Evolutionary conservation across 2,113 vertebrate species (phyloP).

Genomic region (Bucco capensis): DNA sequence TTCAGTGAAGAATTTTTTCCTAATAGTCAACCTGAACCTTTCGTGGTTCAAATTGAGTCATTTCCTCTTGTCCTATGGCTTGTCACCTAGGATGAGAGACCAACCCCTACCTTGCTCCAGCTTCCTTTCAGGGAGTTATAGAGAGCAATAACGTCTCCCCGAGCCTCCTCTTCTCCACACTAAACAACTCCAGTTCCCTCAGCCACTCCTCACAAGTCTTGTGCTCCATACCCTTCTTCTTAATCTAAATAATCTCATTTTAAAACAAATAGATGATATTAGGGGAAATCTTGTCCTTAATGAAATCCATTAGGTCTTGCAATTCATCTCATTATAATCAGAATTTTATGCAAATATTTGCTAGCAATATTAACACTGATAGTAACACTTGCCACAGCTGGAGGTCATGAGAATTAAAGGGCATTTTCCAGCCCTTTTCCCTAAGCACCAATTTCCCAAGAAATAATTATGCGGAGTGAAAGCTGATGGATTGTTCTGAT

Average conservation of each 20-base stretch:
- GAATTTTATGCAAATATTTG: neutral
- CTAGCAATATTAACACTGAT: neutral
- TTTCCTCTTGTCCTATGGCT: too few relatives aligned
- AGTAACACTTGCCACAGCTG: neutral
- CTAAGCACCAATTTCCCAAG: neutral
- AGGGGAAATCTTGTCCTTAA: neutral
- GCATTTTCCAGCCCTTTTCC: slow-evolving; percentile 18
- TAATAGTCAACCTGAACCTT: too few relatives aligned
- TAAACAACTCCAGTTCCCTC: too few relatives aligned
- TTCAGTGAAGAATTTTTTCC: too few relatives aligned
- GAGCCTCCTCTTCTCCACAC: too few relatives aligned
- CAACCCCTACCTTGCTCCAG: too few relatives aligned
- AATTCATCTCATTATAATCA: neutral
- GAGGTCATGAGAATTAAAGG: slow-evolving; percentile 4
- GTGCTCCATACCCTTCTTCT: too few relatives aligned
- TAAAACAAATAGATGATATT: neutral
- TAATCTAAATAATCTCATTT: neutral
- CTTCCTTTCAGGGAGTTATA: too few relatives aligned
- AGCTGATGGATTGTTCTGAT: slow-evolving; percentile 44
- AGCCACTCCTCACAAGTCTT: too few relatives aligned
- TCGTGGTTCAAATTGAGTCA: too few relatives aligned
- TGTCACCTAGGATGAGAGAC: too few relatives aligned
- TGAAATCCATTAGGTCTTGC: neutral
- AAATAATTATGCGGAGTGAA: slow-evolving; percentile 40
- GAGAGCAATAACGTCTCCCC: too few relatives aligned